These are phyloP conservation scores for Lamellibrachia satsuma DNA, from an alignment of 2,888 invertebrate genomes.

Conservation along the genomic window DNA sequence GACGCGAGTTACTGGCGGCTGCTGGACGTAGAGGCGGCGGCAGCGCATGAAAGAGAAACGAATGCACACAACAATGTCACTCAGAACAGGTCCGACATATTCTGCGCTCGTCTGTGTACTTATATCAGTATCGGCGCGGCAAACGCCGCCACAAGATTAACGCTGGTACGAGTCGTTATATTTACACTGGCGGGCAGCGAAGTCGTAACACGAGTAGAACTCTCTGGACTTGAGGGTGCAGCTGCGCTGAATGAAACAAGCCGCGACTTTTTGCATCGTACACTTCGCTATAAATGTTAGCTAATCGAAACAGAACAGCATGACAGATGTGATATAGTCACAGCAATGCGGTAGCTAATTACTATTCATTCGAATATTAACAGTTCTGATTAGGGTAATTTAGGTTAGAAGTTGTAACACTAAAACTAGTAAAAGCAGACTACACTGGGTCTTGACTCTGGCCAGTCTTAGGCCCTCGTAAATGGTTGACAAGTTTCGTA, in stretches of 20 bases:
- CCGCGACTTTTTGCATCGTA: not conserved
- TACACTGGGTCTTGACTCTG: too few relatives aligned
- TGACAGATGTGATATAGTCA: not conserved
- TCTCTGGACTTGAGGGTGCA: not conserved
- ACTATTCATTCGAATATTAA: not conserved
- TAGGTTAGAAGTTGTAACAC: not conserved
- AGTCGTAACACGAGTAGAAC: not conserved
- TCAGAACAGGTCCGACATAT: not conserved
- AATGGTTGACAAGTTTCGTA: not conserved
- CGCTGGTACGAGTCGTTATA: not conserved
- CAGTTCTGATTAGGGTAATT: not conserved
- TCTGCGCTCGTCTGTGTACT: not conserved
- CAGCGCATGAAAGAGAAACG: not conserved
- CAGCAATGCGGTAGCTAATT: not conserved
- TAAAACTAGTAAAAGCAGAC: too few relatives aligned
- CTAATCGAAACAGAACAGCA: not conserved
- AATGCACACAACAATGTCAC: not conserved
- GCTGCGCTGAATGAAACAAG: conserved; percentile 17
- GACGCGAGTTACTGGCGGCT: conserved; percentile 11
- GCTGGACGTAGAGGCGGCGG: not conserved
- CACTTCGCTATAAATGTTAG: not conserved
- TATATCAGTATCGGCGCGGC: not conserved
- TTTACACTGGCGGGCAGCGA: conserved; percentile 10
- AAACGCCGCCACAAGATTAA: not conserved
- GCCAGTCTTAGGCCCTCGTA: not conserved